These are phyloP conservation scores for Laothoe populi DNA, from an alignment of 2,888 invertebrate genomes.

Conservation along the genomic window DNA sequence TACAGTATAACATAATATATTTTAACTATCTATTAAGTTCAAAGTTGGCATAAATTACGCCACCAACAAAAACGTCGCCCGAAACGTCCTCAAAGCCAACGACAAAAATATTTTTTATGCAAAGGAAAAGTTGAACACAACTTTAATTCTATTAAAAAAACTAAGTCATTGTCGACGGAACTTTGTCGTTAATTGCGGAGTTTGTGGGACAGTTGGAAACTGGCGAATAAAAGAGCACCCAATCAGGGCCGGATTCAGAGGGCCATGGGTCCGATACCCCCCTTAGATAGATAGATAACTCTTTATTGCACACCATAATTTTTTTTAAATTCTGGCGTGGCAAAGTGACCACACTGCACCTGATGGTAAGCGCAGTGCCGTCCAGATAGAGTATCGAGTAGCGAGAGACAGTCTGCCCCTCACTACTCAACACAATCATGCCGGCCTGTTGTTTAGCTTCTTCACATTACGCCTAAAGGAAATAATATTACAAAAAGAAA, in stretches of 20 bases:
- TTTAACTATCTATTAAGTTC: neutral
- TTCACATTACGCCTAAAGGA: too few species aligned
- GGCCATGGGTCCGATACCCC: neutral
- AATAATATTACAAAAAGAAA: too few species aligned
- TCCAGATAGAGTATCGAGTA: too few species aligned
- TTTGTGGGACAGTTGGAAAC: conserved; percentile 29
- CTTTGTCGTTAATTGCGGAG: conserved; percentile 37
- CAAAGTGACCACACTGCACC: too few species aligned
- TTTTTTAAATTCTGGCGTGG: too few species aligned
- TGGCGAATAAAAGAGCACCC: conserved; percentile 15
- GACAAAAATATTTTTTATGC: conserved; percentile 36
- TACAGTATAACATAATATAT: neutral
- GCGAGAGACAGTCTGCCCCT: too few species aligned
- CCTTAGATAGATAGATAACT: too few species aligned
- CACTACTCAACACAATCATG: too few species aligned
- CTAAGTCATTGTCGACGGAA: conserved; percentile 36
- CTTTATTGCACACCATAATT: too few species aligned
- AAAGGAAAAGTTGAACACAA: conserved; percentile 33
- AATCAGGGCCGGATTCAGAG: neutral
- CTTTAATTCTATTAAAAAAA: conserved; percentile 40
- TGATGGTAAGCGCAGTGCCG: too few species aligned
- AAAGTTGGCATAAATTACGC: neutral
- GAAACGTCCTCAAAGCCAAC: conserved; percentile 25
- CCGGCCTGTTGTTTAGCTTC: too few species aligned
- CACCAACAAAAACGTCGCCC: neutral